Base-by-base conservation (phyloP, 2,797 vertebrate genomes). In the Chelidonichthys spinosus region DNA sequence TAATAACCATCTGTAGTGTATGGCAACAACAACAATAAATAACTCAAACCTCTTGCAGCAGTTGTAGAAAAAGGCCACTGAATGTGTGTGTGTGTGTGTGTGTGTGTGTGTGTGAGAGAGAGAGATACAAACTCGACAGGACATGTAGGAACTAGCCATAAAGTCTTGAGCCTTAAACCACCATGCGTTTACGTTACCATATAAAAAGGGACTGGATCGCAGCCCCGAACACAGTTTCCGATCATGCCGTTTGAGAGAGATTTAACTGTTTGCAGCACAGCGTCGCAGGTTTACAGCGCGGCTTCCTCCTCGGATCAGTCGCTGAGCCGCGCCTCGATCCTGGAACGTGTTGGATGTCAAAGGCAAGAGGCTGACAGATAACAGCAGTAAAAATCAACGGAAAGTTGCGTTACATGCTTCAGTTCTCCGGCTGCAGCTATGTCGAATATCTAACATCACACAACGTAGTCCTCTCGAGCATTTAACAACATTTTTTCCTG, bases 1-100 rank as follows among this genome's bases (percentile, higher is more conserved):
- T 68, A 81, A 92, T 73, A 91, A 71, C 64, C 55, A 78, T 85
- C 75, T 82, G 78, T 81, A 75, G 67, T 77, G 72, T 74, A 85
- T 89, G 87, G 93, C 68, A 87, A 87, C 87, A 90, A 54, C 25
- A 25, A 25, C 25, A 25, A 92, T 90, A 88, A 91, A 89, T 78
- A 92, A 92, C 68, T 82, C 59, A 90, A 92, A 90, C 75, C 80
- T 91, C 84, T 87, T 91, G 90, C 91, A 92, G 90, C 91, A 90
- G 87, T 90, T 90, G 85, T 88, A 82, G 88, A 92, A 94, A 92
- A 94, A 94, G 92, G 91, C 89, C 93, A 92, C 92, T 91, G 85
- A 87, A 90, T 89, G 87, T 77, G 77, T 87, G 65, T 87, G 78
- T 88, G 60, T 61, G 60, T 67, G 54, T 72, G 11, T 76, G 32